Conservation (phyloP, 2,797 vertebrate genomes). For the Tenualosa ilisha region DNA sequence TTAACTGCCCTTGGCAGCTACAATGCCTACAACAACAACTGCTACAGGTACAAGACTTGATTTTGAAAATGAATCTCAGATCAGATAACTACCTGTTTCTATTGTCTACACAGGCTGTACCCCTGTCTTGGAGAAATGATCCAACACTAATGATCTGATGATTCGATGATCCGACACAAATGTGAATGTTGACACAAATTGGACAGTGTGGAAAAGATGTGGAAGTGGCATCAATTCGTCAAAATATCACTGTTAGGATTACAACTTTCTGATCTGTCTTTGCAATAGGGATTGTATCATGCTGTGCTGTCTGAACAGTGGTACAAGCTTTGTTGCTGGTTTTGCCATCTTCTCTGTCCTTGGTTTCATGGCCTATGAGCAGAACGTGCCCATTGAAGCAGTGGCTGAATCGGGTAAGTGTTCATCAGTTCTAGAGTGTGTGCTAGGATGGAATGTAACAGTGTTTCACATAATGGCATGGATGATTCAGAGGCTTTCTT, state of each 20-base stretch:
- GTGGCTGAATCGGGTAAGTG: slow-evolving; percentile 95
- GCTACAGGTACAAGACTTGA: slow-evolving; percentile 84
- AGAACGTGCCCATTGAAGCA: slow-evolving; percentile 94
- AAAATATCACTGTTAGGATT: neutral
- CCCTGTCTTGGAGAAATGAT: neutral
- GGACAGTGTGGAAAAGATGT: neutral
- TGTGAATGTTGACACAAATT: neutral
- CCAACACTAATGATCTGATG: neutral
- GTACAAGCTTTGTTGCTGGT: slow-evolving; percentile 96
- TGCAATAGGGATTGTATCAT: slow-evolving; percentile 91
- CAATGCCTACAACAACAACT: slow-evolving; percentile 97
- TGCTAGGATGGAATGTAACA: slow-evolving; percentile 36
- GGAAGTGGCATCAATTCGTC: neutral
- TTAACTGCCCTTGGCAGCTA: slow-evolving; percentile 97
- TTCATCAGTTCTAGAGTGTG: neutral
- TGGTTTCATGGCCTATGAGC: slow-evolving; percentile 98
- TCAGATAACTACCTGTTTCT: neutral
- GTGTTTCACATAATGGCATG: slow-evolving; percentile 53
- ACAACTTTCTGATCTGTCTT: neutral
- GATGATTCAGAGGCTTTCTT: slow-evolving; percentile 52
- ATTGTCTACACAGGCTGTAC: neutral
- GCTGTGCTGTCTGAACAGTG: slow-evolving; percentile 98
- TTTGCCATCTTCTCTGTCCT: slow-evolving; percentile 99
- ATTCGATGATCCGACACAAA: neutral
- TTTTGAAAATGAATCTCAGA: neutral